Evolutionary conservation across 2,888 invertebrate species (phyloP), one percentile per base, ranked within the genome.

Genomic region (Ligdia adustata): DNA sequence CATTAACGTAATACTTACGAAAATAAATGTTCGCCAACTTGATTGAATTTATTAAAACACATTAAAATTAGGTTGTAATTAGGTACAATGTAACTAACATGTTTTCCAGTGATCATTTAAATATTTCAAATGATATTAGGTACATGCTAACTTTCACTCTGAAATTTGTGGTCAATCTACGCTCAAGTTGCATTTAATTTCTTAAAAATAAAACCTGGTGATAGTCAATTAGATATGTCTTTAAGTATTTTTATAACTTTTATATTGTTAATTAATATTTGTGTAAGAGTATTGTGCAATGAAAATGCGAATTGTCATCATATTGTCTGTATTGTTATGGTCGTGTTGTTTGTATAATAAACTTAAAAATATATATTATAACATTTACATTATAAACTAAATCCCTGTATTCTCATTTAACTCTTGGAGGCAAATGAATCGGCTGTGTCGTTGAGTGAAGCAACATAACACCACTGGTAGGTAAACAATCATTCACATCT

Each of bases 391-490:
- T 87, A 86, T 75, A 77, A 89, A 89, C 88, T 89, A 89, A 89
- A 89, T 89, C 89, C 89, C 89, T 89, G 89, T 89, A 89, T 82
- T 86, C 69, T 81, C 72, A 78, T 82, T 85, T 71, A 76, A 81
- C 80, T 81, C 82, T 79, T 79, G 81, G 79, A 79, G 79, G 82
- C 76, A 87, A 87, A 85, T 78, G 66, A 87, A 81, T 78, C 79
- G 75, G 78, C 72, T 77, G 75, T 78, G 76, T 78, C n/a, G n/a
- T n/a, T 73, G 77, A 79, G 72, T 65, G 69, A 78, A 81, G 79
- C 82, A 82, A 82, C 73, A 67, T 72, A 84, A 83, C 63, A 72
- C 74, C 72, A 75, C 72, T 51, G 60, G 54, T 42, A 59, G 60
- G 54, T 42, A 59, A 39, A 54, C 43, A 47, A 50, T 64, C 62